Conservation (phyloP, 1,140 invertebrate species). For the Euglossa dilemma region DNA sequence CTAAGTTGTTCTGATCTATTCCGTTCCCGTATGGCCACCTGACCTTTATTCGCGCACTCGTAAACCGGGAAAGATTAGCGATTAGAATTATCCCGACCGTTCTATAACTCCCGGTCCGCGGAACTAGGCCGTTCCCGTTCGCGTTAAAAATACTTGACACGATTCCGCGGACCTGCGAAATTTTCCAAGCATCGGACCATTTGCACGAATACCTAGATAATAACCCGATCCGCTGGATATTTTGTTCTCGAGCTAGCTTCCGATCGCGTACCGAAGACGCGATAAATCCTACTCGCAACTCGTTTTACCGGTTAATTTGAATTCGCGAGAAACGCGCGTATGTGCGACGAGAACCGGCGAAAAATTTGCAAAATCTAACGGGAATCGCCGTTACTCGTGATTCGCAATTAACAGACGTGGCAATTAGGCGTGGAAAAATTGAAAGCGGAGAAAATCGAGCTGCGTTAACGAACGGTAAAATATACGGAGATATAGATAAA, state of each 20-base stretch:
- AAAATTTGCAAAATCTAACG: background rate
- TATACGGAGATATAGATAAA: too few relatives aligned
- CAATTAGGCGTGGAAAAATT: background rate
- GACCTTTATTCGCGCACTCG: conserved; percentile 41
- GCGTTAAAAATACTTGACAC: background rate
- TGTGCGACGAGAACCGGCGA: background rate
- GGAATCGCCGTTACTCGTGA: background rate
- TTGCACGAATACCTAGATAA: background rate
- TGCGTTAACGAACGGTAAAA: too few relatives aligned
- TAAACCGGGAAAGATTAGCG: conserved; percentile 57
- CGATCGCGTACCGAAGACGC: background rate
- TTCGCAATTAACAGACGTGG: too few relatives aligned
- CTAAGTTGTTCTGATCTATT: conserved; percentile 74
- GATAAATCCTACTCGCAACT: background rate
- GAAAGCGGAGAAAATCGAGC: background rate
- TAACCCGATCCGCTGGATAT: background rate
- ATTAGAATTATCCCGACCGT: conserved; percentile 1
- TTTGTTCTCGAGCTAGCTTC: background rate
- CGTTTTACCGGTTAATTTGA: background rate
- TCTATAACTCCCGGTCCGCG: background rate
- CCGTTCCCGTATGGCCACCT: conserved; percentile 51
- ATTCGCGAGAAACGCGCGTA: background rate
- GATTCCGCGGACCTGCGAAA: background rate
- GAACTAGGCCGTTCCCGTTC: background rate
- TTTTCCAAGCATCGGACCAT: background rate